phyloP scores from a whole-genome alignment of 2,797 vertebrate genomes.

The Coluber constrictor region DNA sequence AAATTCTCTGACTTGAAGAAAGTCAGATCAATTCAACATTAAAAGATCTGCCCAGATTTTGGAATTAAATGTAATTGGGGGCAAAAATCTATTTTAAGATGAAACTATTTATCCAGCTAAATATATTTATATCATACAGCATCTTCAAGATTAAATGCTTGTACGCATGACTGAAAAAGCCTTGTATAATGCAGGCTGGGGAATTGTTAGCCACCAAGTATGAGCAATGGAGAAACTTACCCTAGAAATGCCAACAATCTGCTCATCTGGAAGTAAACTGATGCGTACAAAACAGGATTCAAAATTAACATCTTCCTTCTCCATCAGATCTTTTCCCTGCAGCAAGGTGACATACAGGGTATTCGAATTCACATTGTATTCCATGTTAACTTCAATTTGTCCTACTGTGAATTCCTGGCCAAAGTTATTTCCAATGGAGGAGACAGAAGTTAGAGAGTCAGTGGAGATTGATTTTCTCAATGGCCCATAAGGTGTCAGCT shows the following conservation, averaged over 20 bases:
- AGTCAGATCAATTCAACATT: neutral
- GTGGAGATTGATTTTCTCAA: constrained; percentile 89
- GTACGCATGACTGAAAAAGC: neutral
- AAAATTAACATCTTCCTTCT: constrained; percentile 88
- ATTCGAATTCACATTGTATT: constrained; percentile 75
- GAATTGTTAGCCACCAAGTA: neutral
- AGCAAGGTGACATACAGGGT: constrained; percentile 83
- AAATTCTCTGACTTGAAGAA: neutral
- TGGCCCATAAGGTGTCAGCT: constrained; percentile 75
- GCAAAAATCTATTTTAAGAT: neutral
- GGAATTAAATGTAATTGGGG: neutral
- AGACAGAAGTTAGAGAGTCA: constrained; percentile 92
- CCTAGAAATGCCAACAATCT: constrained; percentile 87
- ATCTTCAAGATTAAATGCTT: neutral
- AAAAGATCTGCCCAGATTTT: neutral
- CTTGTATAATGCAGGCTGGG: neutral
- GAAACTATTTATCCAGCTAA: neutral
- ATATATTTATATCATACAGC: neutral
- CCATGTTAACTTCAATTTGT: constrained; percentile 91
- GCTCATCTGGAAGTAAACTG: constrained; percentile 87
- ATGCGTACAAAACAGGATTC: constrained; percentile 92
- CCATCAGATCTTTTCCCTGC: constrained; percentile 96
- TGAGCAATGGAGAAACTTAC: constrained; percentile 68
- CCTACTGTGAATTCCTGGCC: constrained; percentile 93
- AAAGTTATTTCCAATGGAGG: constrained; percentile 93